Base-by-base conservation (phyloP, 2,888 invertebrate genomes). In the Autographa pulchrina region DNA sequence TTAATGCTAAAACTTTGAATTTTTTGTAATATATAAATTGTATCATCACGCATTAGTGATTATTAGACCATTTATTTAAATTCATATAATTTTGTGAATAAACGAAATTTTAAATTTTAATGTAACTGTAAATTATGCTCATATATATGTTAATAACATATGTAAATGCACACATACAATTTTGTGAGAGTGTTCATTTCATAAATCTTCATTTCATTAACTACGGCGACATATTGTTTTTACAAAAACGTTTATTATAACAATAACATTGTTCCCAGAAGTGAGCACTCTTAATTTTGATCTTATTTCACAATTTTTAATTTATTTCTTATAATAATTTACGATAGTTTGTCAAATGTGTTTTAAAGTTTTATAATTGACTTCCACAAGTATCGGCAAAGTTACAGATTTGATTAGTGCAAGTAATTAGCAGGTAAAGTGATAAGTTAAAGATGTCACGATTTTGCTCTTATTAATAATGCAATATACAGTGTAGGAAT, bases 201-300 rank as follows among this genome's bases (percentile, higher is more conserved):
- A 77, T 82, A 72, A 81, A 85, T 84, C 78, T n/a, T n/a, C n/a
- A n/a, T n/a, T n/a, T 86, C 83, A 77, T 68, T 68, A 74, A 75
- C 66, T 75, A 71, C 75, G 75, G 62, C 58, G 82, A 82, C 60
- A 76, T 78, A 80, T 75, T 68, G 63, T 68, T 74, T 43, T 75
- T 74, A 81, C 69, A 72, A 66, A 80, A 77, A 78, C 68, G 72
- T 80, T 78, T 70, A 80, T 75, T 68, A 67, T 72, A 78, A 82
- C 72, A 80, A 78, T 85, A 85, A 80, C 64, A 80, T 80, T 93
- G 93, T 90, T 93, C 93, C 93, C 93, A 75, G 78, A 86, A 86
- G 84, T 92, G 92, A 93, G 92, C 93, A 92, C 91, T 83, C 77
- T 20, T 69, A 54, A 84, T 68, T 87, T 86, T 73, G 75, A 74